Conservation (phyloP, 2,797 vertebrate species). For the Bufotes viridis region DNA sequence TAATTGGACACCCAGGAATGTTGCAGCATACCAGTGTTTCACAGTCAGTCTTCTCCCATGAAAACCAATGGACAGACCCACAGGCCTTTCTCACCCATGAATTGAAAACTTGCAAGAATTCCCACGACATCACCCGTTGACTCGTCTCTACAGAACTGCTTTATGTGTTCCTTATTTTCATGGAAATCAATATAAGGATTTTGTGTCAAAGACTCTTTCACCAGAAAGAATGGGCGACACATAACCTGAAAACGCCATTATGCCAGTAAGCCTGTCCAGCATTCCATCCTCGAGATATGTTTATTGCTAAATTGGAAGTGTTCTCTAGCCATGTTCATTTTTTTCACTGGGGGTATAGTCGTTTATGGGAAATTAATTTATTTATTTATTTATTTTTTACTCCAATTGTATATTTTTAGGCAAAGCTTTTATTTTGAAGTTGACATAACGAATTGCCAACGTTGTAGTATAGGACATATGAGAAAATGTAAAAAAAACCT, state of each 20-base stretch:
- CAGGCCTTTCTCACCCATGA: slow-evolving; percentile 47
- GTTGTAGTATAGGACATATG: background rate
- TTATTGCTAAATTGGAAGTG: background rate
- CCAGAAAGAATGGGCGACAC: slow-evolving; percentile 50
- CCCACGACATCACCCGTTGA: slow-evolving; percentile 54
- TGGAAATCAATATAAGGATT: slow-evolving; percentile 49
- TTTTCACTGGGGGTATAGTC: background rate
- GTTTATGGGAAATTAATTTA: background rate
- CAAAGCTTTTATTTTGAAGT: slow-evolving; percentile 20
- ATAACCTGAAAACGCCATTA: slow-evolving; percentile 45
- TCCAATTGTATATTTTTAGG: background rate
- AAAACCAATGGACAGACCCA: slow-evolving; percentile 60
- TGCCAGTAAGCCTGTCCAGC: background rate
- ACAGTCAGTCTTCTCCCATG: slow-evolving; percentile 59
- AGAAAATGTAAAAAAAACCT: background rate
- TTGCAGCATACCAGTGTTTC: slow-evolving; percentile 70
- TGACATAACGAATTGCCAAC: background rate
- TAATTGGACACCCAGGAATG: slow-evolving; percentile 66
- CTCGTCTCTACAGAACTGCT: slow-evolving; percentile 56
- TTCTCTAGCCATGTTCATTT: background rate
- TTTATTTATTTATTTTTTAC: background rate
- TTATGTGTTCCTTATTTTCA: slow-evolving; percentile 15
- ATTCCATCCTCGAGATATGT: background rate
- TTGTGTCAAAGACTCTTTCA: slow-evolving; percentile 27
- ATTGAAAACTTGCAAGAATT: slow-evolving; percentile 47